Evolutionary conservation across 2,113 vertebrate species (phyloP).

Genomic region (Murina feae): DNA sequence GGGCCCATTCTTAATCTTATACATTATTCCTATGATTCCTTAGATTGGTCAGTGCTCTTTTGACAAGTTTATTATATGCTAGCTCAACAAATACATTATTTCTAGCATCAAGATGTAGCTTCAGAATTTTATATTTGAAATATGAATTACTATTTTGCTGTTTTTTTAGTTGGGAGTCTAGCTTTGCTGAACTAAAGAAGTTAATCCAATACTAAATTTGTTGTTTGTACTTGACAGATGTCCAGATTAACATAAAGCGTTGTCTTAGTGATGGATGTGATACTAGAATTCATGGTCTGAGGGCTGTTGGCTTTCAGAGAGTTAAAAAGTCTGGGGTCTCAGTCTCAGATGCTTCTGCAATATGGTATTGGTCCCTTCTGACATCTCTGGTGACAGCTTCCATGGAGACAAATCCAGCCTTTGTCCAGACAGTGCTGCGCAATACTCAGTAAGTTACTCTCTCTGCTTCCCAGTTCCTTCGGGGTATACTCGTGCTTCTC

Average conservation of each 20-base stretch:
- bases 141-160: constrained; percentile 37
- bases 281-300: constrained; percentile 94
- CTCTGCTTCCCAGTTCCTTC: not conserved
- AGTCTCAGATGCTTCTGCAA: constrained; percentile 95
- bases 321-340: constrained; percentile 93
- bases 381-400: constrained; percentile 96
- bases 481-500: not conserved
- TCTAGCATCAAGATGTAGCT: constrained; percentile 5
- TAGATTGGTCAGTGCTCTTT: not conserved
- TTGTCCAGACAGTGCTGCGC: constrained; percentile 93
- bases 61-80: not conserved
- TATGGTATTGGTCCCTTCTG: constrained; percentile 98
- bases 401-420: constrained; percentile 94
- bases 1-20: not conserved
- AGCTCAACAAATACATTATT: not conserved
- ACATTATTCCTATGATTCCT: not conserved
- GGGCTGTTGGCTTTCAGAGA: constrained; percentile 93
- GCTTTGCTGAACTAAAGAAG: constrained; percentile 34
- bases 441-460: constrained; percentile 91
- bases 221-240: constrained; percentile 82
- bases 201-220: constrained; percentile 59
- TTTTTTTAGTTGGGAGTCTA: constrained; percentile 40
- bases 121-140: constrained; percentile 38
- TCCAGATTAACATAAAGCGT: constrained; percentile 98
- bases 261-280: constrained; percentile 97